Conservation (phyloP, 2,113 vertebrate genomes). For the Pollachius pollachius region DNA sequence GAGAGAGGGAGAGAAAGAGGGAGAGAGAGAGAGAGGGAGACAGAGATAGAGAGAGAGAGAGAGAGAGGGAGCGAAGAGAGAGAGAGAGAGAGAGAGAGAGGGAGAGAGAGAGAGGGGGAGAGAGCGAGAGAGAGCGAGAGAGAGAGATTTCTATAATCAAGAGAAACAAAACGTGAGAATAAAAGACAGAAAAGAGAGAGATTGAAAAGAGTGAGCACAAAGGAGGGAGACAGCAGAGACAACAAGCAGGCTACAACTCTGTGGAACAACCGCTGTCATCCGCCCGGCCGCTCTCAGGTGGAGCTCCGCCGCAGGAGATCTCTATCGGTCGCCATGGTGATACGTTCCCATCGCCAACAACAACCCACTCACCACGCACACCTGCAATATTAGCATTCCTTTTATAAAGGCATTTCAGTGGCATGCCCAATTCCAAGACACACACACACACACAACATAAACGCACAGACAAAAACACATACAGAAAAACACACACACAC, state of each 20-base stretch:
- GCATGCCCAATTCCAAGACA: constrained; percentile 26
- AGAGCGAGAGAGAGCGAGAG: no score
- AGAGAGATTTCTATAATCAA: no score
- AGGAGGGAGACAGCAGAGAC: not conserved
- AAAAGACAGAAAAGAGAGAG: no score
- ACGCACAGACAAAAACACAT: no score
- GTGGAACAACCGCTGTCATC: constrained; percentile 21
- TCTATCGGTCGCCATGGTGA: constrained; percentile 39
- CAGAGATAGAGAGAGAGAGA: not conserved
- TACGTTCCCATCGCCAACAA: constrained; percentile 14
- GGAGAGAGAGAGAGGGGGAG: no score
- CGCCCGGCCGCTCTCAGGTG: no score
- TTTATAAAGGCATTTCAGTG: constrained; percentile 42
- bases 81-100: no score
- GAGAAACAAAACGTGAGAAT: no score
- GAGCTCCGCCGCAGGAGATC: constrained; percentile 12
- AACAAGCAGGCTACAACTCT: constrained; percentile 7
- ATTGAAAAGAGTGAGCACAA: not conserved
- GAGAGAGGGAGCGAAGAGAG: no score
- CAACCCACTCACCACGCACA: constrained; percentile 19
- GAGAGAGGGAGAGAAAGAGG: no score
- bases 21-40: no score
- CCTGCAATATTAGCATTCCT: constrained; percentile 63
- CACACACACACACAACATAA: not conserved
- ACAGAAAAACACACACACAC: not conserved